These are phyloP conservation scores for Catajapyx aquilonaris DNA, from an alignment of 1,140 invertebrate species.

Conservation along the genomic window DNA sequence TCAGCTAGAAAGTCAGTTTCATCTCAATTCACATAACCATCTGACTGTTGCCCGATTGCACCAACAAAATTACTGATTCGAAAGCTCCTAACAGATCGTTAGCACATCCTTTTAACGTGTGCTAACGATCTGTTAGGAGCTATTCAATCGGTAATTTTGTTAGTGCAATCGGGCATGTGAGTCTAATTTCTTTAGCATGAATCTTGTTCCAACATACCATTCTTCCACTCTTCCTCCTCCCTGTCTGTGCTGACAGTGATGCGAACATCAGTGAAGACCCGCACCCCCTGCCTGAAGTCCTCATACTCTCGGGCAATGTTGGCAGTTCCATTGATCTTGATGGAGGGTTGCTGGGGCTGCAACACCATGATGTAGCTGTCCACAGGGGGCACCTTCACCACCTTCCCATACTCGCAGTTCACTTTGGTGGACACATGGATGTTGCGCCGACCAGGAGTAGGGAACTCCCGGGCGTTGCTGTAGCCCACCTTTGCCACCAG, in stretches of 20 bases:
- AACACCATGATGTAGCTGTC: conserved; percentile 73
- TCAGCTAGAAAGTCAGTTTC: no score
- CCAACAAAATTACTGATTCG: no score
- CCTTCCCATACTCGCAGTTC: conserved; percentile 44
- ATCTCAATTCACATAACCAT: no score
- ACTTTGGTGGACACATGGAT: conserved; percentile 61
- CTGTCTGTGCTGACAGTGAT: conserved; percentile 35
- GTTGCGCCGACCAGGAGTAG: conserved; percentile 76
- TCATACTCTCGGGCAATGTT: conserved; percentile 67
- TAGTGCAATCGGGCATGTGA: no score
- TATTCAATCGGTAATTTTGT: no score
- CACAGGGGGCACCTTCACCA: conserved; percentile 44
- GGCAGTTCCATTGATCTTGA: conserved; percentile 58
- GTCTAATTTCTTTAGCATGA: no score
- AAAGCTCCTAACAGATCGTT: no score
- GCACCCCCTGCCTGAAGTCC: conserved; percentile 58
- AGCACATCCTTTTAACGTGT: no score
- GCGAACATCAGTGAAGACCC: conserved; percentile 59
- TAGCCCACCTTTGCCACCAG: conserved; percentile 74
- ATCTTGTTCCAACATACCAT: conserved; percentile 19
- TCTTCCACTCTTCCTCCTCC: conserved; percentile 17
- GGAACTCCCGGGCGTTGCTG: conserved; percentile 68
- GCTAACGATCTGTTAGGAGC: no score
- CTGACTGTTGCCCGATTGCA: no score
- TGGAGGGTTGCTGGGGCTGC: conserved; percentile 59